Evolutionary conservation across 2,113 vertebrate species (phyloP).

Genomic region (Aegypius monachus): DNA sequence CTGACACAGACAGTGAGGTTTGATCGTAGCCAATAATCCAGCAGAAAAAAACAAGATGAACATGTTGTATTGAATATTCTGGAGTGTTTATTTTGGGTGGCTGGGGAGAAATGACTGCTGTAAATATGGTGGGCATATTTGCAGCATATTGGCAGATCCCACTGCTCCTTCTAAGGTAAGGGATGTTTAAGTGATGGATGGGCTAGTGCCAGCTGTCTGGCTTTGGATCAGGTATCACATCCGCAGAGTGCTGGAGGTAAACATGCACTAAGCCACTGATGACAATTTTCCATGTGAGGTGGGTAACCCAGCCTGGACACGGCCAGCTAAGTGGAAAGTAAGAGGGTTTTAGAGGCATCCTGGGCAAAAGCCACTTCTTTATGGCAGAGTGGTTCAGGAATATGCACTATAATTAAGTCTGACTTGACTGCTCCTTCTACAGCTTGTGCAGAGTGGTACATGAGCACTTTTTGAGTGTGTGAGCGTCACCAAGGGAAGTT

Average conservation of each 20-base stretch:
- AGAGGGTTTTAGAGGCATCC: background rate
- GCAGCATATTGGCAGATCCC: background rate
- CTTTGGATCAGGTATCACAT: background rate
- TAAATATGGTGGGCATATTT: accelerated
- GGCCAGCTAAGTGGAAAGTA: background rate
- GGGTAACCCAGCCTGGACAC: accelerated
- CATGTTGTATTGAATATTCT: background rate
- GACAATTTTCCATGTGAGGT: background rate
- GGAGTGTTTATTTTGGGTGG: background rate
- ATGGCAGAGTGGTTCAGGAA: background rate
- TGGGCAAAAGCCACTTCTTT: background rate
- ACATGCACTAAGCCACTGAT: background rate
- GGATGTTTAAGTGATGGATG: background rate
- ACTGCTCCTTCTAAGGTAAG: background rate
- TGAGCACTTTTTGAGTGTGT: background rate
- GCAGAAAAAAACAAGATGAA: background rate
- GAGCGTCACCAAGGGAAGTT: background rate
- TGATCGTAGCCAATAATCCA: background rate
- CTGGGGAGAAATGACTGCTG: background rate
- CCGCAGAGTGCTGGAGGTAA: background rate
- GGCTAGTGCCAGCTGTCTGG: background rate
- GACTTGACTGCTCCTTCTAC: background rate
- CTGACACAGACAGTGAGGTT: background rate
- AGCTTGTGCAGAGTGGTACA: background rate
- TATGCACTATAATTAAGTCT: background rate